Percentiles rank a stretch among this genome's conserved stretches.
phyloP scores from a whole-genome alignment of 2,888 invertebrate species.

The Microctonus aethiopoides region DNA sequence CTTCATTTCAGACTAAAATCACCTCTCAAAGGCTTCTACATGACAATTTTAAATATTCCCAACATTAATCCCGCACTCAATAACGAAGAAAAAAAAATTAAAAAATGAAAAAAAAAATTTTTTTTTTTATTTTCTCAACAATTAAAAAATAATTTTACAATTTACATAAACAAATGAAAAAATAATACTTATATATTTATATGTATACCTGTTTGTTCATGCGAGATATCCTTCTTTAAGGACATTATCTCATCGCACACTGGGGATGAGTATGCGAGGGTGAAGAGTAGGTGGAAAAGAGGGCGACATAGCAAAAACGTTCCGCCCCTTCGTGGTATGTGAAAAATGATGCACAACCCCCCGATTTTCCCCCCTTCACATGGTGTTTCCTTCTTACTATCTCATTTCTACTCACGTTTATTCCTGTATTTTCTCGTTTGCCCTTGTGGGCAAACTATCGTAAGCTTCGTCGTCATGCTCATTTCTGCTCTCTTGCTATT shows the following conservation, averaged over 20 bases:
- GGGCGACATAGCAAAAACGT: conserved; percentile 59
- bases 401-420: conserved; percentile 8
- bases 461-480: conserved; percentile 18
- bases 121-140: background rate
- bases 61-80: background rate
- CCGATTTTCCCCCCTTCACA: conserved; percentile 51
- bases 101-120: background rate
- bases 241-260: conserved; percentile 62
- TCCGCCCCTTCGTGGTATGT: conserved; percentile 64
- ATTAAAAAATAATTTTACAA: background rate
- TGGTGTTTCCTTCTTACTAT: conserved; percentile 7
- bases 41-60: background rate
- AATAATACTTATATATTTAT: too few species aligned
- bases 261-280: conserved; percentile 35
- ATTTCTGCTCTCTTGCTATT: conserved; percentile 35
- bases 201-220: conserved; percentile 40
- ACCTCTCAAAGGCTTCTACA: background rate
- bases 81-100: background rate
- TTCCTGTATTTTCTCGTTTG: background rate
- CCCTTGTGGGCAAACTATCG: conserved; percentile 1
- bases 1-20: conserved; percentile 10
- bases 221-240: conserved; percentile 65
- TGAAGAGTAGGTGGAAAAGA: conserved; percentile 28
- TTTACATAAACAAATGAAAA: background rate
- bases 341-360: conserved; percentile 66